phyloP scores from a whole-genome alignment of 1,140 invertebrate species.

The Ruditapes philippinarum region DNA sequence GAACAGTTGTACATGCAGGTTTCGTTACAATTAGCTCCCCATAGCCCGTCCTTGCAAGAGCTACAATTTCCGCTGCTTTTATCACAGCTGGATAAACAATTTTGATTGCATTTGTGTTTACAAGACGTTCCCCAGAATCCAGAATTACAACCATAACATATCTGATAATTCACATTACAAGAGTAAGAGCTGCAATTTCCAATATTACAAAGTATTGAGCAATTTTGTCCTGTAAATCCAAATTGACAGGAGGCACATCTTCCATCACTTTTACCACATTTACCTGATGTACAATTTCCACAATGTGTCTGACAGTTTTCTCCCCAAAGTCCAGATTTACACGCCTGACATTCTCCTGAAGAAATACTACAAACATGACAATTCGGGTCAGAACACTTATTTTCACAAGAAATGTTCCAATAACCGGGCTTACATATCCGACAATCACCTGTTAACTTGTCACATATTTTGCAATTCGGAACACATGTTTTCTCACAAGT shows the following conservation, averaged over 20 bases:
- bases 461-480: neutral
- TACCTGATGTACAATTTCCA: neutral
- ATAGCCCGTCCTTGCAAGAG: neutral
- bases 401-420: neutral
- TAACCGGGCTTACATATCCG: neutral
- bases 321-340: neutral
- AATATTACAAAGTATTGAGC: neutral
- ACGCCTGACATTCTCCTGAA: neutral
- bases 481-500: neutral
- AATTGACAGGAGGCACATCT: neutral
- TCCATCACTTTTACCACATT: neutral
- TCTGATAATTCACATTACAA: neutral
- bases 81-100: neutral
- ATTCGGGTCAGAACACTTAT: neutral
- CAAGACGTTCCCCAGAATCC: neutral
- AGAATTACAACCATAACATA: neutral
- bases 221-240: neutral
- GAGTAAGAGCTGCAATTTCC: neutral
- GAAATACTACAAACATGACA: neutral
- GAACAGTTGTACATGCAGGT: neutral
- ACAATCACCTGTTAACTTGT: neutral
- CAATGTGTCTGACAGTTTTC: neutral
- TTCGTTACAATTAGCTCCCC: neutral
- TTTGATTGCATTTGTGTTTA: neutral
- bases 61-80: neutral